Evolutionary conservation across 2,113 vertebrate genomes (phyloP).

Genomic region (Megalops atlanticus): DNA sequence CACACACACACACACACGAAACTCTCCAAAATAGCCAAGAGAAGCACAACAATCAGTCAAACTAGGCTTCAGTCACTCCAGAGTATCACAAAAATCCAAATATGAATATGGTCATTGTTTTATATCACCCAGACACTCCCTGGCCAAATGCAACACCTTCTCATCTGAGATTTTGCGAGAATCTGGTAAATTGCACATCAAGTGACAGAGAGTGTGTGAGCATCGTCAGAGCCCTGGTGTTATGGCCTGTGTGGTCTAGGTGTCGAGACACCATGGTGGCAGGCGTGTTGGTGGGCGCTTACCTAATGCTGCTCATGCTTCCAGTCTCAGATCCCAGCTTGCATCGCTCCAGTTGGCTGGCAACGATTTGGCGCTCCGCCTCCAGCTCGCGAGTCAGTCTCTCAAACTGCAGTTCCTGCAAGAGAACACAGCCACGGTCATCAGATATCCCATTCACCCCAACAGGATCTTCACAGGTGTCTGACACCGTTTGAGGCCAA

Average conservation of each 20-base stretch:
- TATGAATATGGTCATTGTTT: too few relatives aligned
- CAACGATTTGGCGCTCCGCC: conserved; percentile 96
- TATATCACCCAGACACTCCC: neutral
- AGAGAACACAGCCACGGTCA: conserved; percentile 41
- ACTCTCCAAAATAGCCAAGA: too few relatives aligned
- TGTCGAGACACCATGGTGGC: neutral
- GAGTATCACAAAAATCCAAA: too few relatives aligned
- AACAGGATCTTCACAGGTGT: too few relatives aligned
- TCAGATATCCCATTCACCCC: neutral
- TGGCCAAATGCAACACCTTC: neutral
- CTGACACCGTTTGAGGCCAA: too few relatives aligned
- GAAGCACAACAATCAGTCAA: too few relatives aligned
- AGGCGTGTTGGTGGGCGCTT: conserved; percentile 48
- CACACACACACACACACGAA: conserved; percentile 8
- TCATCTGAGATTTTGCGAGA: neutral
- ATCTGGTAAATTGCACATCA: neutral
- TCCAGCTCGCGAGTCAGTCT: conserved; percentile 97
- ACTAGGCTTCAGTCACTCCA: neutral
- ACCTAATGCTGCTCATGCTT: conserved; percentile 99
- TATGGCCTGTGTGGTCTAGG: neutral
- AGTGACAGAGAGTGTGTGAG: neutral
- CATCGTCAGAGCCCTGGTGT: neutral
- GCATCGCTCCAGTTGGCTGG: conserved; percentile 98
- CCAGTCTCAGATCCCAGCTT: conserved; percentile 97
- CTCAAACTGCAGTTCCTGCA: conserved; percentile 97